Conservation (phyloP, 1,140 invertebrate species). For the Agrypnia vestita region DNA sequence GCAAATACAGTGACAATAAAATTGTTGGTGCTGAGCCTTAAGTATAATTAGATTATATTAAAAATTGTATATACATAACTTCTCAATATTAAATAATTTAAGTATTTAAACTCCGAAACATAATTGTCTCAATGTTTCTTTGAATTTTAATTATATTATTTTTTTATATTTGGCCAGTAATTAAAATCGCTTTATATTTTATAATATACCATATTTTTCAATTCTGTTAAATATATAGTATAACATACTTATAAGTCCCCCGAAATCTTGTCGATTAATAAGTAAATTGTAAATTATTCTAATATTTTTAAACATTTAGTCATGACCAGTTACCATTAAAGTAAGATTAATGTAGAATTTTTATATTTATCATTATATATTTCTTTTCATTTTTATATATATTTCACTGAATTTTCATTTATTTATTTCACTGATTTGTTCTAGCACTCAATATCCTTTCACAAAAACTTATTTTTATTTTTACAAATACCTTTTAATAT, state of each 20-base stretch:
- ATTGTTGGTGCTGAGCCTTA: conserved; percentile 54
- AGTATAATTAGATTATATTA: conserved; percentile 45
- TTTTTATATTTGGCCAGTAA: conserved; percentile 52
- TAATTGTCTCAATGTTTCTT: not conserved
- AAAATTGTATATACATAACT: conserved; percentile 48
- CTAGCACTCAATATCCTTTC: too few species aligned
- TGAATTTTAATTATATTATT: conserved; percentile 21
- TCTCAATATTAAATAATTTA: conserved; percentile 34
- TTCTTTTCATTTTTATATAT: too few species aligned
- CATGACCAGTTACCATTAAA: conserved; percentile 53
- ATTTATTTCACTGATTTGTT: too few species aligned
- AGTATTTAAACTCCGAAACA: conserved; percentile 32
- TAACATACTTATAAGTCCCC: not conserved
- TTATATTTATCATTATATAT: too few species aligned
- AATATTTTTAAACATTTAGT: conserved; percentile 46
- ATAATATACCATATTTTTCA: not conserved
- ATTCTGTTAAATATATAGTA: not conserved
- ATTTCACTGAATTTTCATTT: too few species aligned
- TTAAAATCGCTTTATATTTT: conserved; percentile 12
- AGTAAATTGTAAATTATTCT: not conserved
- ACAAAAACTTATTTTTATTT: too few species aligned
- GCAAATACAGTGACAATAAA: conserved; percentile 51
- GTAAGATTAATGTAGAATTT: not conserved
- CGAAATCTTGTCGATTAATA: not conserved
- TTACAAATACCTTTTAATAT: too few species aligned